These are phyloP conservation scores for Melikaiella ostensackeni DNA, from an alignment of 2,888 invertebrate genomes.

Conservation along the genomic window DNA sequence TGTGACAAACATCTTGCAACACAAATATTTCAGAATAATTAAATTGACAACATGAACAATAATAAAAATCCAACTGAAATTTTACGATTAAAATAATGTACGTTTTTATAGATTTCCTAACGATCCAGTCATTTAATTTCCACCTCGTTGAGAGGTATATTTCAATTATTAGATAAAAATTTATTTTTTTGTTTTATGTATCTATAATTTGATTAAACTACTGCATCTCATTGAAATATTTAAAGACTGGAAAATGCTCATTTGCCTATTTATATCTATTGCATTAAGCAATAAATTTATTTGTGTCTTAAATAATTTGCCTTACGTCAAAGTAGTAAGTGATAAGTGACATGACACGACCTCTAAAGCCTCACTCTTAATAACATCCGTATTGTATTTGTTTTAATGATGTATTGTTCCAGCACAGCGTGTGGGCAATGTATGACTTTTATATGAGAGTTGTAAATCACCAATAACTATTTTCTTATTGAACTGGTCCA, in stretches of 20 bases:
- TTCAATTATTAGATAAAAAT: not conserved
- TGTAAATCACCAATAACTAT: slow-evolving; percentile 37
- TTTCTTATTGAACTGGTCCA: slow-evolving; percentile 25
- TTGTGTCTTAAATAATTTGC: not conserved
- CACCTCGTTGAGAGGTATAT: not conserved
- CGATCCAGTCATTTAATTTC: not conserved
- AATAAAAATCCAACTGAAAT: too few species aligned
- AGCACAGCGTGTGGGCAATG: slow-evolving; percentile 22
- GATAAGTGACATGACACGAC: slow-evolving; percentile 5
- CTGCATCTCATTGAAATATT: not conserved
- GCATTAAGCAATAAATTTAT: slow-evolving; percentile 7
- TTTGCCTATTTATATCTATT: not conserved
- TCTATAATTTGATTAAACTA: not conserved
- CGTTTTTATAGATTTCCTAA: not conserved
- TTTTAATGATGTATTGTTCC: slow-evolving; percentile 38
- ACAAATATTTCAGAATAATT: not conserved
- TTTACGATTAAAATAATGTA: too few species aligned
- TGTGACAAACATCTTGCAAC: not conserved
- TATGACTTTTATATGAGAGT: slow-evolving; percentile 19
- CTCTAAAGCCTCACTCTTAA: slow-evolving; percentile 6
- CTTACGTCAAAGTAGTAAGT: slow-evolving; percentile 4
- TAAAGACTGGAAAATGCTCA: not conserved
- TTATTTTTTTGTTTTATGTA: not conserved
- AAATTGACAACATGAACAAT: too few species aligned
- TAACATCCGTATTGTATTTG: slow-evolving; percentile 32